These are phyloP conservation scores for Isichthys henryi DNA, from an alignment of 2,113 vertebrate genomes.

Conservation along the genomic window DNA sequence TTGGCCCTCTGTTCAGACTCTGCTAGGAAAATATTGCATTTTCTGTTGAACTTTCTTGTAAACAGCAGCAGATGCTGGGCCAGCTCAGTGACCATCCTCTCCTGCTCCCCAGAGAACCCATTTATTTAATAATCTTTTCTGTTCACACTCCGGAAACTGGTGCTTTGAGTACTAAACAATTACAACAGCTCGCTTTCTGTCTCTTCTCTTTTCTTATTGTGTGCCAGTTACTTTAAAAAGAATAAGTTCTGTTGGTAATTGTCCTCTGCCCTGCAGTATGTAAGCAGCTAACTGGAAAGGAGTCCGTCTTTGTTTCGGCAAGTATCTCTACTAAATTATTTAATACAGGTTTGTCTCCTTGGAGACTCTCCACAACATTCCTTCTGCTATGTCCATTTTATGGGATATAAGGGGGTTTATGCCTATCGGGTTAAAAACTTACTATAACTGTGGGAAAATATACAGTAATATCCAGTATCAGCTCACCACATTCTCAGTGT, in stretches of 20 bases:
- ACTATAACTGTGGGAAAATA: neutral
- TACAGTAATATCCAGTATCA: neutral
- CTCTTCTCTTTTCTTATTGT: neutral
- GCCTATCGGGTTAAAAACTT: neutral
- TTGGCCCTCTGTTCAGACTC: neutral
- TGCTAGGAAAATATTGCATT: neutral
- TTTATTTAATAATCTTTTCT: conserved; percentile 18
- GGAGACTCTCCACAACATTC: neutral
- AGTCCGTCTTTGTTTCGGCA: neutral
- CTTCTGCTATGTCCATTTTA: neutral
- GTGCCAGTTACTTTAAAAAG: neutral
- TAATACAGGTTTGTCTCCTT: neutral
- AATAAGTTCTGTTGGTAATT: neutral
- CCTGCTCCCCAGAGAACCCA: neutral
- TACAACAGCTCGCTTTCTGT: neutral
- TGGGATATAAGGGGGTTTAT: neutral
- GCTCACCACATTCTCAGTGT: neutral
- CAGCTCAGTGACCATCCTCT: neutral
- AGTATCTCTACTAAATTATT: neutral
- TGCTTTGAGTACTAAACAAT: neutral
- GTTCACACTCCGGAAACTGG: neutral
- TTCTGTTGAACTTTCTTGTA: conserved; percentile 8
- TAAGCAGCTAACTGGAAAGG: neutral
- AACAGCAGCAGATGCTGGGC: conserved; percentile 8
- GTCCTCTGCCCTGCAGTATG: neutral